phyloP scores from a whole-genome alignment of 2,113 vertebrate species.

The Salminus brasiliensis region DNA sequence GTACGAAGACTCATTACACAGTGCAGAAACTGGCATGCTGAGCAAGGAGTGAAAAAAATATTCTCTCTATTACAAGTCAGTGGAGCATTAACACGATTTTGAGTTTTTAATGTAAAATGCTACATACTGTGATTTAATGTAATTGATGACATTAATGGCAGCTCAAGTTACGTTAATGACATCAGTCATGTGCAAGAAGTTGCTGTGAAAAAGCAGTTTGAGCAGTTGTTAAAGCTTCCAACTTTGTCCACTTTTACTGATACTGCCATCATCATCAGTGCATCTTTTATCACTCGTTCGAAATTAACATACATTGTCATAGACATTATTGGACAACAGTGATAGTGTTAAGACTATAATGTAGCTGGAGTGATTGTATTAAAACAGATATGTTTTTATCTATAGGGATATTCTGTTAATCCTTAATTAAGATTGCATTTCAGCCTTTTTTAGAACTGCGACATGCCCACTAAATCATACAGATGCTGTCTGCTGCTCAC shows the following conservation, averaged over 20 bases:
- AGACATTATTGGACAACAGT: background rate
- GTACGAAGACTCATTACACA: no score
- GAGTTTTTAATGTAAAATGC: no score
- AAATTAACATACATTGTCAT: background rate
- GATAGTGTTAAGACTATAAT: background rate
- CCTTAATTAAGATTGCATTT: background rate
- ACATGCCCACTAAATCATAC: slow-evolving; percentile 4
- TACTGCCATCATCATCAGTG: background rate
- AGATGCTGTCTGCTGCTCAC: slow-evolving; percentile 53
- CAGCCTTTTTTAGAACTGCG: background rate
- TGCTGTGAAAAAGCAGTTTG: background rate
- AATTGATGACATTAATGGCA: slow-evolving; percentile 14
- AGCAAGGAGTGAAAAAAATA: no score
- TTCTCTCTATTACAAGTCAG: no score
- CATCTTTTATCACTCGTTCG: slow-evolving; percentile 11
- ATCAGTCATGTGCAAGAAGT: background rate
- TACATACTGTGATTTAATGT: no score
- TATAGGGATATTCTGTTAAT: background rate
- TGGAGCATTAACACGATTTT: no score
- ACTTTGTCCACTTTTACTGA: slow-evolving; percentile 1
- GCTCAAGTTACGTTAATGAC: slow-evolving; percentile 31
- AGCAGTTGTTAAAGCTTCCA: slow-evolving; percentile 1
- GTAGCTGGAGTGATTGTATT: background rate
- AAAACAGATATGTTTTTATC: background rate
- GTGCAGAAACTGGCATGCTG: no score